A percentile compares a stretch with the other conserved stretches of the same genome.
Evolutionary conservation across 2,113 vertebrate species (phyloP).

Genomic region (Pionites leucogaster): DNA sequence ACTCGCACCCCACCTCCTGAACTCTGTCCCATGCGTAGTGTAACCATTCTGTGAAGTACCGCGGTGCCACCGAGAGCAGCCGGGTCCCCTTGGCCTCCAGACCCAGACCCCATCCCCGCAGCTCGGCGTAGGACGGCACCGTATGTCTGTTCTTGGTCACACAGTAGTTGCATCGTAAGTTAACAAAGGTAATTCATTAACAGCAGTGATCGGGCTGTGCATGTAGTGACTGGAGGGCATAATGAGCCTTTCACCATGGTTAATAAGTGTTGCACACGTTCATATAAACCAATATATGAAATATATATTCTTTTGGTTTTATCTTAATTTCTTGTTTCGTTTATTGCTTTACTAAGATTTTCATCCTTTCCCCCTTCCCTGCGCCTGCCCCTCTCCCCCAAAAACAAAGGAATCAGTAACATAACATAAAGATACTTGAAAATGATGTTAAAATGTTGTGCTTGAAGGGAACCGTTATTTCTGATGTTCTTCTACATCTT

Average conservation of each 20-base stretch:
- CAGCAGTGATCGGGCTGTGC: constrained; percentile 75
- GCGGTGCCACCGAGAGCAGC: constrained; percentile 72
- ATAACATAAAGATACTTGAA: constrained; percentile 71
- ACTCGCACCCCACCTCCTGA: constrained; percentile 64
- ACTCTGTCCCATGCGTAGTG: constrained; percentile 70
- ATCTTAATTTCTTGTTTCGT: constrained; percentile 65
- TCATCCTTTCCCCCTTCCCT: constrained; percentile 45
- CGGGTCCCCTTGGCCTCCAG: constrained; percentile 52
- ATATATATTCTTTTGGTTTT: constrained; percentile 73
- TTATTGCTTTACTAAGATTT: constrained; percentile 72
- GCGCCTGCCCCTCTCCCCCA: constrained; percentile 17
- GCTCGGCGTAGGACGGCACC: constrained; percentile 54
- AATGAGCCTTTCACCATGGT: constrained; percentile 74
- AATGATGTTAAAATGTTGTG: constrained; percentile 69
- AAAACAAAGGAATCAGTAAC: constrained; percentile 53
- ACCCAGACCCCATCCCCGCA: constrained; percentile 29
- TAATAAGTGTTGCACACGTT: constrained; percentile 74
- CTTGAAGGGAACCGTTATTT: constrained; percentile 68
- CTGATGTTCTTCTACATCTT: constrained; percentile 71
- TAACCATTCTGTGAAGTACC: constrained; percentile 79
- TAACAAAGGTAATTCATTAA: constrained; percentile 79
- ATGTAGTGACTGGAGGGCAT: constrained; percentile 78
- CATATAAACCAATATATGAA: constrained; percentile 73
- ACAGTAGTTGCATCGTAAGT: constrained; percentile 74
- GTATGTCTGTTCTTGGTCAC: constrained; percentile 73